Conservation (phyloP, 2,797 vertebrate genomes). For the Emys orbicularis region DNA sequence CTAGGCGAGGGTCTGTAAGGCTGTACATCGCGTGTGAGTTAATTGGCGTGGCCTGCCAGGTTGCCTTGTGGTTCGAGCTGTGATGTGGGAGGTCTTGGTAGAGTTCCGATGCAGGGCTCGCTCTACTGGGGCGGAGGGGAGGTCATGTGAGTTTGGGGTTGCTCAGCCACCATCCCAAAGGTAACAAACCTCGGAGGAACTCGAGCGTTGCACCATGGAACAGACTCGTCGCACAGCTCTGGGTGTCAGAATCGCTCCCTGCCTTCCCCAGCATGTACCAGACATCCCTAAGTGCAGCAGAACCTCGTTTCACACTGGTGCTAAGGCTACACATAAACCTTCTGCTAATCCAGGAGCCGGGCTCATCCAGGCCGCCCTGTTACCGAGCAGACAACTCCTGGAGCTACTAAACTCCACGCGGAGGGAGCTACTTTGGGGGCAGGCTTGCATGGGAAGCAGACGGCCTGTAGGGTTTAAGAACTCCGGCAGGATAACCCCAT, state of each 20-base stretch:
- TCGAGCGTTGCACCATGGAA: not conserved
- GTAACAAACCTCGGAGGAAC: not conserved
- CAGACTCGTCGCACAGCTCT: rapidly evolving
- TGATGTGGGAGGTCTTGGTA: not conserved
- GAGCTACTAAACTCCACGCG: not conserved
- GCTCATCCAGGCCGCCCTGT: not conserved
- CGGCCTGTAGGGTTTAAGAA: not conserved
- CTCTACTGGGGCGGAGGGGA: not conserved
- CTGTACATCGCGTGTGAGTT: not conserved
- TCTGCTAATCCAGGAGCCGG: not conserved
- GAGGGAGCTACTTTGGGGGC: not conserved
- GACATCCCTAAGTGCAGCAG: no score
- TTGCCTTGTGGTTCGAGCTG: not conserved
- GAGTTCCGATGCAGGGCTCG: not conserved
- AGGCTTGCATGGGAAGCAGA: not conserved
- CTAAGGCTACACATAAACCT: not conserved
- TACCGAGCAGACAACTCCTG: not conserved
- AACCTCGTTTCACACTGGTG: not conserved
- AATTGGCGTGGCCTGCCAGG: not conserved
- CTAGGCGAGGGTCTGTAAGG: not conserved
- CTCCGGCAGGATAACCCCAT: not conserved
- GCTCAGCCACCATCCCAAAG: not conserved
- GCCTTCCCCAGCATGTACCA: not conserved
- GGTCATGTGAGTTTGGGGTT: not conserved
- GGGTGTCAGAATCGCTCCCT: not conserved